These are phyloP conservation scores for Disparrhopalites patrizii DNA, from an alignment of 2,888 invertebrate genomes.

Conservation along the genomic window DNA sequence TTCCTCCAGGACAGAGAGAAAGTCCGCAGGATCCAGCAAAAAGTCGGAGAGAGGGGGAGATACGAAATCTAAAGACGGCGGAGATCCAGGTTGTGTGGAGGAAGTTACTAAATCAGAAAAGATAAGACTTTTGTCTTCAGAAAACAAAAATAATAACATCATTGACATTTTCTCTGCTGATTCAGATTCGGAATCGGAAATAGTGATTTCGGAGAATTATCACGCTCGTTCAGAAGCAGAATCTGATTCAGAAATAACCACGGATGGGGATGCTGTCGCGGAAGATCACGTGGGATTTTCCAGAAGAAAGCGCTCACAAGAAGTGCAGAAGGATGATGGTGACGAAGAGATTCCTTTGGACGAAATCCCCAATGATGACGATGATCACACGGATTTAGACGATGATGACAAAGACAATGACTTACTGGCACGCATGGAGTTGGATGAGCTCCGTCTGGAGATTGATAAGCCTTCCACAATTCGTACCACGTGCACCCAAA, in stretches of 20 bases:
- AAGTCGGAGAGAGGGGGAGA: not conserved
- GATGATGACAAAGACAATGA: slow-evolving; percentile 13
- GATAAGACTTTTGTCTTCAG: not conserved
- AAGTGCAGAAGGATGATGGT: no score
- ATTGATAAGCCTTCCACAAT: slow-evolving; percentile 15
- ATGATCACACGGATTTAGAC: slow-evolving; percentile 16
- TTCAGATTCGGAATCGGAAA: slow-evolving; percentile 24
- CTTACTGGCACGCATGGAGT: slow-evolving; percentile 2
- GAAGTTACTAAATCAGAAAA: not conserved
- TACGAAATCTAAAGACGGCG: not conserved
- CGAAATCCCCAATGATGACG: not conserved
- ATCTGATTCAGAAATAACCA: slow-evolving; percentile 15
- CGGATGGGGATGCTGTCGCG: slow-evolving; percentile 19
- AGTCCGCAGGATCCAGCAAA: not conserved
- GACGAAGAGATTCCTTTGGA: not conserved
- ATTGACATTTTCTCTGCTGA: slow-evolving; percentile 6
- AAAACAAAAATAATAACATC: not conserved
- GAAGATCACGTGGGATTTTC: slow-evolving; percentile 1
- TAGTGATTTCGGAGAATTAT: slow-evolving; percentile 21
- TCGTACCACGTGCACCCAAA: slow-evolving; percentile 24
- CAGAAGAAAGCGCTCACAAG: no score
- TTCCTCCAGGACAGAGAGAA: not conserved
- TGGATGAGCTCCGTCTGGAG: slow-evolving; percentile 21
- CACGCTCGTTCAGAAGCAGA: slow-evolving; percentile 22
- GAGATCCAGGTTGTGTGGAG: not conserved